phyloP scores from a whole-genome alignment of 2,888 invertebrate genomes.

The Nemapogon koenigi region DNA sequence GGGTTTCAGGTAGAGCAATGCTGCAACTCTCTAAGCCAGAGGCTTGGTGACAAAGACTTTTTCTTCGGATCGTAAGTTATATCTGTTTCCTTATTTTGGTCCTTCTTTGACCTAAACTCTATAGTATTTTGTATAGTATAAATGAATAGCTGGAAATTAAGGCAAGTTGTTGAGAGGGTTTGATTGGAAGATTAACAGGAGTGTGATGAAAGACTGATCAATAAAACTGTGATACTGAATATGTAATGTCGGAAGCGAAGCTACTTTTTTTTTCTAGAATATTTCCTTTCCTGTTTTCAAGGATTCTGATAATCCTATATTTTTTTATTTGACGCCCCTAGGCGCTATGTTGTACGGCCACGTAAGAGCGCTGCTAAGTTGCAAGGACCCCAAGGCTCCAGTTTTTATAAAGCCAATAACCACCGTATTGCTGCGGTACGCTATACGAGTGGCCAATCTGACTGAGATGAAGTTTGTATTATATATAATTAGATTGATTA shows the following conservation, averaged over 20 bases:
- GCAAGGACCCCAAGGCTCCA: slow-evolving; percentile 36
- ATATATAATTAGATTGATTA: too few species aligned
- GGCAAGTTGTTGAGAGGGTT: too few species aligned
- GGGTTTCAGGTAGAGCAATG: slow-evolving; percentile 75
- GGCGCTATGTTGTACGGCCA: slow-evolving; percentile 82
- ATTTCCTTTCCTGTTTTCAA: too few species aligned
- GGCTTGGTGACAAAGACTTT: slow-evolving; percentile 79
- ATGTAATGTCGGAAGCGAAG: too few species aligned
- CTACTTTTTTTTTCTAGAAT: too few species aligned
- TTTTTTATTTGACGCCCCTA: slow-evolving; percentile 74
- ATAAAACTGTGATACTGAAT: too few species aligned
- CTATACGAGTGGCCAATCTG: slow-evolving; percentile 29
- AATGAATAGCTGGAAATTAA: too few species aligned
- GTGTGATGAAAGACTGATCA: too few species aligned
- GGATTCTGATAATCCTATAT: too few species aligned
- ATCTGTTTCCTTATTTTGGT: slow-evolving; percentile 7
- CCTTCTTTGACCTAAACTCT: too few species aligned
- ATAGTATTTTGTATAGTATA: too few species aligned
- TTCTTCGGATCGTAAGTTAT: slow-evolving; percentile 81
- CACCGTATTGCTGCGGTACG: slow-evolving; percentile 39
- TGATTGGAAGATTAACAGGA: too few species aligned
- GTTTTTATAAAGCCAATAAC: slow-evolving; percentile 43
- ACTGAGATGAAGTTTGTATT: slow-evolving; percentile 36
- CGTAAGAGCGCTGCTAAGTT: slow-evolving; percentile 47
- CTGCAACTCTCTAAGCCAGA: slow-evolving; percentile 85